Evolutionary conservation across 2,888 invertebrate genomes (phyloP), one percentile per base, ranked within the genome.

Genomic region (Thera obeliscata): DNA sequence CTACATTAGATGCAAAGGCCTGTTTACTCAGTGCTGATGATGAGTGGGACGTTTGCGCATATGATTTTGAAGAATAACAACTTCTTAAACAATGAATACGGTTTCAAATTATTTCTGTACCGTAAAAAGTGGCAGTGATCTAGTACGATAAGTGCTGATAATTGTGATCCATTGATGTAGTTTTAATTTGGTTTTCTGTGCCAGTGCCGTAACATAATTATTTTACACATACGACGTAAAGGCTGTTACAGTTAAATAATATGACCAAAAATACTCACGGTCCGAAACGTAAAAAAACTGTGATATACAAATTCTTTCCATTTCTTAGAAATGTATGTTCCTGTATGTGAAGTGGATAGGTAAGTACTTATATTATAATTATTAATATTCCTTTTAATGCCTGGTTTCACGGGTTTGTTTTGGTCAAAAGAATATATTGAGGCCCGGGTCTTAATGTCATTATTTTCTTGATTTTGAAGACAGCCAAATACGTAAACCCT

Each of bases 251-350:
- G 41, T 5, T 12, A 49, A 49, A 38, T 50, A 56, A 9, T 6
- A n/a, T 38, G 41, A 22, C 50, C 60, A 60, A 60, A 46, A 60
- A 48, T 57, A 57, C 52, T 33, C 46, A 36, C 38, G 59, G 59
- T 52, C 41, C 9, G 8, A 49, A 3, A 56, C 62, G 62, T 62
- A 49, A 62, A 8, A 52, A 43, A 35, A 48, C 61, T 61, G 61
- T 55, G 55, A 61, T 61, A 61, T 61, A 48, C 48, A 50, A 50
- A 50, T 50, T 55, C n/a, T 61, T 61, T 54, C 35, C 54, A 61
- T 46, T 54, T 61, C 38, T 35, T 41, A 11, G 2, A 33, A 41
- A 60, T 11, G 9, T 33, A 33, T 33, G 36, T 48, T 35, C 6
- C 6, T 58, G 35, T 36, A 48, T 12, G 36, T 41, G 41, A 56